A percentile compares a stretch with the other conserved stretches of the same genome.
Evolutionary conservation across 2,113 vertebrate genomes (phyloP).

Genomic region (Hippocampus comes): DNA sequence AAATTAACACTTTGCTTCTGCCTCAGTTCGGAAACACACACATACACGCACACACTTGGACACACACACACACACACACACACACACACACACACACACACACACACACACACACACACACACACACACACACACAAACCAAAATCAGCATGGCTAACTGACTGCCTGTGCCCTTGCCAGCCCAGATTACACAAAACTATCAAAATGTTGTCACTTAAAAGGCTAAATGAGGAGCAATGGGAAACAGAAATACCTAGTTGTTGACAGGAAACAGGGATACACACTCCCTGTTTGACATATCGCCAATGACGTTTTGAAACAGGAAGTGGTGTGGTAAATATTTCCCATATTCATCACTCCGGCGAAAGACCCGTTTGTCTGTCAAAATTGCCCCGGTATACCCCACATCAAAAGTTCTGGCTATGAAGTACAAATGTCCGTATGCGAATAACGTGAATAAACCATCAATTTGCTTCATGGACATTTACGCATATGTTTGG

Average conservation of each 20-base stretch:
- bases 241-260: neutral
- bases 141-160: conserved; percentile 50
- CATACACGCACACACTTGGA: conserved; percentile 51
- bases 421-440: too few relatives aligned
- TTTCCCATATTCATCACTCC: too few relatives aligned
- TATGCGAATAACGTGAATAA: too few relatives aligned
- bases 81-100: conserved; percentile 52
- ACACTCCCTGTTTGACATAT: too few relatives aligned
- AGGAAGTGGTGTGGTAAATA: too few relatives aligned
- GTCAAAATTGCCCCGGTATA: too few relatives aligned
- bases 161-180: conserved; percentile 41
- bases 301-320: too few relatives aligned
- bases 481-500: too few relatives aligned
- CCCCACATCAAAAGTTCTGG: too few relatives aligned
- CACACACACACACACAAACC: conserved; percentile 30
- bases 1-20: conserved; percentile 70
- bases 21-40: conserved; percentile 40
- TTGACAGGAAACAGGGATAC: too few relatives aligned
- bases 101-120: conserved; percentile 37
- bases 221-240: neutral
- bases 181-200: conserved; percentile 52
- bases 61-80: conserved; percentile 1
- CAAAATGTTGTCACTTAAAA: conserved; percentile 40
- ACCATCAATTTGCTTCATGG: too few relatives aligned
- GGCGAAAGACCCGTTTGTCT: too few relatives aligned